A percentile compares a stretch with the other conserved stretches of the same genome.
phyloP scores from a whole-genome alignment of 2,113 vertebrate genomes.

The Argyrosomus japonicus region DNA sequence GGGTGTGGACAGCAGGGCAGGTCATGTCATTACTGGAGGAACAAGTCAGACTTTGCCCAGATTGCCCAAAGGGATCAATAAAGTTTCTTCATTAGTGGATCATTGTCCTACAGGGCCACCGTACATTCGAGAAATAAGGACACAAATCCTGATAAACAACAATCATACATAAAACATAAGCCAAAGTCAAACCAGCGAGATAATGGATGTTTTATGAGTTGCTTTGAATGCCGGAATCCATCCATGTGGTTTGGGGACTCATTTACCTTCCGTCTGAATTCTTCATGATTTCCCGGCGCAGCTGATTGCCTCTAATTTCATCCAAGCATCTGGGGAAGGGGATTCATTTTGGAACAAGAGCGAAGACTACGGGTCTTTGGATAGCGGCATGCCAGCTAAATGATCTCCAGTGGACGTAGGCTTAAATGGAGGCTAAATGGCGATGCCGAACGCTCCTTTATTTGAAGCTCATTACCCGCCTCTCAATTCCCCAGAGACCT shows the following conservation, averaged over 20 bases:
- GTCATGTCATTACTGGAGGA: slow-evolving; percentile 20
- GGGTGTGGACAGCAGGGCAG: slow-evolving; percentile 31
- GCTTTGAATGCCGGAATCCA: slow-evolving; percentile 42
- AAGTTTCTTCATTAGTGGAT: slow-evolving; percentile 29
- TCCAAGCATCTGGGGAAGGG: slow-evolving; percentile 50
- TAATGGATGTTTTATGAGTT: slow-evolving; percentile 31
- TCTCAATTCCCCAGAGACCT: slow-evolving; percentile 70
- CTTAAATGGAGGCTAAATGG: slow-evolving; percentile 77
- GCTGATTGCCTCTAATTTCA: slow-evolving; percentile 74
- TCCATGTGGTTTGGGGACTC: slow-evolving; percentile 53
- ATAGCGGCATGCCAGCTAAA: slow-evolving; percentile 65
- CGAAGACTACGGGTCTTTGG: slow-evolving; percentile 35
- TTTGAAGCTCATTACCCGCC: slow-evolving; percentile 79
- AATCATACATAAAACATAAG: slow-evolving; percentile 47
- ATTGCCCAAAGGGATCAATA: slow-evolving; percentile 26
- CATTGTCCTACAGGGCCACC: slow-evolving; percentile 10
- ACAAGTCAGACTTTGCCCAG: not conserved
- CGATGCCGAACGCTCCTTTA: slow-evolving; percentile 61
- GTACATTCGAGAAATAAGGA: slow-evolving; percentile 35
- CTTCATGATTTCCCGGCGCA: slow-evolving; percentile 52
- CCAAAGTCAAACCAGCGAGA: slow-evolving; percentile 35
- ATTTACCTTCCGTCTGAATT: slow-evolving; percentile 66
- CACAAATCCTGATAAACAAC: slow-evolving; percentile 27
- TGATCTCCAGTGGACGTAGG: slow-evolving; percentile 72
- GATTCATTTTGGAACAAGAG: slow-evolving; percentile 58